Conservation (phyloP, 1,140 invertebrate genomes). For the Berghia stephanieae region DNA sequence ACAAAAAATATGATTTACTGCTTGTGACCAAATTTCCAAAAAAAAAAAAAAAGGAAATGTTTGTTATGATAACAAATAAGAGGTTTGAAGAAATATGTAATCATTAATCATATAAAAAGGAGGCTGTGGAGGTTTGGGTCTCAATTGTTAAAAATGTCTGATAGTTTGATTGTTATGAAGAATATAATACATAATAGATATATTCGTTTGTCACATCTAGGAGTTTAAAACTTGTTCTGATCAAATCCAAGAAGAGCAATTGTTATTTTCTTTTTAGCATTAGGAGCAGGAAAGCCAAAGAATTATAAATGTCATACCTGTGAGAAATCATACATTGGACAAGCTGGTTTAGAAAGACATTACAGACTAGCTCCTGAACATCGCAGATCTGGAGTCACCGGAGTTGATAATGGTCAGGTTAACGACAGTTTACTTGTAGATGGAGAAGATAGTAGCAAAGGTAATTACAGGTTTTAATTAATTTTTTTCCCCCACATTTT, state of each 20-base stretch:
- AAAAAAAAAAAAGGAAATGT: no score
- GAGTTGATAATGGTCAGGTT: slow-evolving; percentile 33
- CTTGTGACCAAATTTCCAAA: no score
- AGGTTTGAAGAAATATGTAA: no score
- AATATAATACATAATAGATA: background rate
- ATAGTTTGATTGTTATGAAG: background rate
- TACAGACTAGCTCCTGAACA: slow-evolving; percentile 75
- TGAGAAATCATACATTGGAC: slow-evolving; percentile 67
- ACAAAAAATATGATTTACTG: no score
- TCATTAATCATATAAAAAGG: no score
- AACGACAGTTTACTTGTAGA: background rate
- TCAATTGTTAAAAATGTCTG: no score
- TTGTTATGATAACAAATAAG: no score
- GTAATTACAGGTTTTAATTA: background rate
- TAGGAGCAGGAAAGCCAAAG: slow-evolving; percentile 40
- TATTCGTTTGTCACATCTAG: slow-evolving; percentile 47
- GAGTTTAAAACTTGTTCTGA: no score
- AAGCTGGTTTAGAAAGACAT: slow-evolving; percentile 69
- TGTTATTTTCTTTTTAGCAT: slow-evolving; percentile 11
- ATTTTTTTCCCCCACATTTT: background rate
- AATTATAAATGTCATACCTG: slow-evolving; percentile 64
- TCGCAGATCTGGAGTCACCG: slow-evolving; percentile 58
- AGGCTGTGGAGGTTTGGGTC: no score
- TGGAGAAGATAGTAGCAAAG: background rate
- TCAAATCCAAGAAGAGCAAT: no score